phyloP scores from a whole-genome alignment of 2,797 vertebrate genomes.

The Hemitrygon akajei region DNA sequence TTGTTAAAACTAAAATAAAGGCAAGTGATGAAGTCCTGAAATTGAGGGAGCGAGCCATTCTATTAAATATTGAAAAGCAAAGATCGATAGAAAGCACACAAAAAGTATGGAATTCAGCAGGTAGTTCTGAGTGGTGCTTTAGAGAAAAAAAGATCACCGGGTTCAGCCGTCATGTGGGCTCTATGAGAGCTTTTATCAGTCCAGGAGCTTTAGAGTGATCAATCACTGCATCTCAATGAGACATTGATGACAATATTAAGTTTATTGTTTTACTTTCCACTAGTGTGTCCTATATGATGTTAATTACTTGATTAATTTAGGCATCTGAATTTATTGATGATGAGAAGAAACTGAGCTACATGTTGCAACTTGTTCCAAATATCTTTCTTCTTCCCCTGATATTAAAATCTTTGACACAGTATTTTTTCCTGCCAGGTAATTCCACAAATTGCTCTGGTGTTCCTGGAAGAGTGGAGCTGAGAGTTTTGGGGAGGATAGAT shows the following conservation, averaged over 20 bases:
- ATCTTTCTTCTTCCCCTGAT: background rate
- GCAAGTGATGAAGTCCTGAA: background rate
- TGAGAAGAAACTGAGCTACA: conserved; percentile 1
- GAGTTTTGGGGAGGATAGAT: conserved; percentile 16
- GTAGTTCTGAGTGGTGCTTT: background rate
- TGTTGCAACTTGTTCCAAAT: conserved; percentile 9
- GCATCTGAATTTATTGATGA: background rate
- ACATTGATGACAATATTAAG: background rate
- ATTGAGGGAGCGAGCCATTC: background rate
- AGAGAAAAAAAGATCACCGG: background rate
- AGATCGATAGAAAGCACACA: background rate
- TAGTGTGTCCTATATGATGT: background rate
- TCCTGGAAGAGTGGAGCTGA: background rate
- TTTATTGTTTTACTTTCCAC: conserved; percentile 6
- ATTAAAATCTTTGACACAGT: conserved; percentile 27
- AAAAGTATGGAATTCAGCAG: background rate
- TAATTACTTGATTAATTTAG: conserved; percentile 16
- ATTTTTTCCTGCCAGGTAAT: background rate
- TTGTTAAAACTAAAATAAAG: conserved; percentile 21
- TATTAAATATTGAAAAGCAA: conserved; percentile 10
- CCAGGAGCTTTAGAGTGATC: background rate
- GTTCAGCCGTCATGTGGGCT: background rate
- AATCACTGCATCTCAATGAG: background rate
- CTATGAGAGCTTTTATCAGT: background rate
- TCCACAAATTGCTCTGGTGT: background rate